Evolutionary conservation across 2,888 invertebrate genomes (phyloP).

Genomic region (Drosophila paranaensis): DNA sequence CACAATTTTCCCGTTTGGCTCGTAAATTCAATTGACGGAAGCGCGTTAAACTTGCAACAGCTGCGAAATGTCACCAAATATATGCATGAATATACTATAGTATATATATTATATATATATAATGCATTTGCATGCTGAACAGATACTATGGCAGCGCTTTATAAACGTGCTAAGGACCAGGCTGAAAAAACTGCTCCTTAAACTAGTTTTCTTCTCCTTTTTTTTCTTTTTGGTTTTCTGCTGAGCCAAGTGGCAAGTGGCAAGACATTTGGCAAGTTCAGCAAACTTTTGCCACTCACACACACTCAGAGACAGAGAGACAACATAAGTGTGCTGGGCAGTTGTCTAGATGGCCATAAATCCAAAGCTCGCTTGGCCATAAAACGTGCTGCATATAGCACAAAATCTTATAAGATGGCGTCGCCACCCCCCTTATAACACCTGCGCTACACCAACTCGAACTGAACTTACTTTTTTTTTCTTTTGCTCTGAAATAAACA

Average conservation of each 20-base stretch:
- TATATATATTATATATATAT: conserved; percentile 42
- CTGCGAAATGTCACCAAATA: conserved; percentile 31
- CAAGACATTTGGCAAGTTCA: conserved; percentile 60
- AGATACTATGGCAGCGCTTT: conserved; percentile 16
- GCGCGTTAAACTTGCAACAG: conserved; percentile 69
- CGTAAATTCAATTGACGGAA: conserved; percentile 77
- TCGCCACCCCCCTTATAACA: conserved; percentile 17
- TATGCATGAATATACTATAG: conserved; percentile 43
- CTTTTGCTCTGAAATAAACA: conserved; percentile 46
- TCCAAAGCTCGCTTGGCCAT: conserved; percentile 55
- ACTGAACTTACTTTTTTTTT: conserved; percentile 27
- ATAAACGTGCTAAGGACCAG: conserved; percentile 46
- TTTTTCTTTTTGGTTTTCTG: conserved; percentile 13
- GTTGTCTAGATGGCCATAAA: conserved; percentile 70
- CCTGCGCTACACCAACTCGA: conserved; percentile 32
- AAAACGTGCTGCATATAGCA: conserved; percentile 53
- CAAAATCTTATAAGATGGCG: conserved; percentile 30
- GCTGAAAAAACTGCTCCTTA: not conserved
- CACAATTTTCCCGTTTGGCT: conserved; percentile 74
- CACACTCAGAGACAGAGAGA: conserved; percentile 9
- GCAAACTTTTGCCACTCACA: conserved; percentile 53
- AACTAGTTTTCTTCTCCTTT: not conserved
- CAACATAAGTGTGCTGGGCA: conserved; percentile 29
- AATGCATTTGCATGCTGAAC: conserved; percentile 59
- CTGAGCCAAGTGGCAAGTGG: conserved; percentile 42